Conservation (phyloP, 2,888 invertebrate species). For the Drosophila formosana region DNA sequence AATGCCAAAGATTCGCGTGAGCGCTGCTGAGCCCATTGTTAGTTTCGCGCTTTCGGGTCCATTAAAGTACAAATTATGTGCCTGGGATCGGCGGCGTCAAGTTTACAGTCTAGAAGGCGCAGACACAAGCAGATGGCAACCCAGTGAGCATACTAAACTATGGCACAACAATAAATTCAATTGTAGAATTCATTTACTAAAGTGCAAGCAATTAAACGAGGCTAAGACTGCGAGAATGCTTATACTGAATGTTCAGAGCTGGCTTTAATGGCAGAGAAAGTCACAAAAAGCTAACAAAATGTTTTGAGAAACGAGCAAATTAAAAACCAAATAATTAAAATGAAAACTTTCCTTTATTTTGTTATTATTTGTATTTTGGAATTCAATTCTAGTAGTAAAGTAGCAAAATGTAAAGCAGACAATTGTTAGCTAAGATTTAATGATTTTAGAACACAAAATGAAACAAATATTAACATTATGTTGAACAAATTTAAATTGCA, state of each 20-base stretch:
- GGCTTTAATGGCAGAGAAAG: neutral
- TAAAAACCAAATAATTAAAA: too few relatives aligned
- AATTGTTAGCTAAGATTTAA: too few relatives aligned
- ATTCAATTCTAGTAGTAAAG: too few relatives aligned
- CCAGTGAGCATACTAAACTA: conserved; percentile 1
- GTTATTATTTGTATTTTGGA: too few relatives aligned
- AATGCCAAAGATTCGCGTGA: conserved; percentile 24
- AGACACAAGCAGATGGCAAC: conserved; percentile 20
- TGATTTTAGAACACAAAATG: too few relatives aligned
- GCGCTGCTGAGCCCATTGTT: conserved; percentile 30
- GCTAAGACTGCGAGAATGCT: neutral
- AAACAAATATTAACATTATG: too few relatives aligned
- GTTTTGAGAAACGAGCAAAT: too few relatives aligned
- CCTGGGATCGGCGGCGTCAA: conserved; percentile 16
- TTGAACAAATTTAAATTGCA: too few relatives aligned
- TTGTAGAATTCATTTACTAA: conserved; percentile 16
- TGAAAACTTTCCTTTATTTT: too few relatives aligned
- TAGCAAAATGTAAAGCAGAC: too few relatives aligned
- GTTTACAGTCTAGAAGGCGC: conserved; percentile 31
- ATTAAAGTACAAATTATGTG: conserved; percentile 74
- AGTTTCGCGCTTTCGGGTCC: too few relatives aligned
- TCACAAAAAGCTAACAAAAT: neutral
- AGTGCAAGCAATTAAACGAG: neutral
- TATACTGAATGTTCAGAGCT: neutral
- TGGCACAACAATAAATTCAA: conserved; percentile 30